Evolutionary conservation across 2,888 invertebrate species (phyloP).

Genomic region (Mechanitis messenoides): DNA sequence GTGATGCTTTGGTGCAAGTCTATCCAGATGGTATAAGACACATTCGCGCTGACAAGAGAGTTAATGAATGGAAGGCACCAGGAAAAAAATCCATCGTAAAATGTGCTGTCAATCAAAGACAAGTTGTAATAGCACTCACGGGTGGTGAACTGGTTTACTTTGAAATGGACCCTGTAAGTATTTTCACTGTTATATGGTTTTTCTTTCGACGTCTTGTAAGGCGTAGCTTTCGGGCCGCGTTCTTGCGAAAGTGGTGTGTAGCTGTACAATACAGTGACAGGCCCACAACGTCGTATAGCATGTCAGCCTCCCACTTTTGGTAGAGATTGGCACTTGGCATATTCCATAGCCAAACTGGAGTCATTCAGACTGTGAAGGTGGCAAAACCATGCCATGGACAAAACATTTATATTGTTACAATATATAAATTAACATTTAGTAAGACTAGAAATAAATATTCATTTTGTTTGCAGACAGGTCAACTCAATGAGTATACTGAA

Average conservation of each 20-base stretch:
- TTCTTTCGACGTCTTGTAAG: constrained; percentile 55
- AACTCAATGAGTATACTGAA: constrained; percentile 98
- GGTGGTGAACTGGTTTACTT: constrained; percentile 99
- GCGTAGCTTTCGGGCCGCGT: constrained; percentile 47
- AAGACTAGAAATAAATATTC: constrained; percentile 12
- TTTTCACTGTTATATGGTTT: neutral
- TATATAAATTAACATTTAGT: constrained; percentile 8
- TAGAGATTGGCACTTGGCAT: constrained; percentile 78
- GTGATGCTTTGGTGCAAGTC: constrained; percentile 98
- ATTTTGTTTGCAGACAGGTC: constrained; percentile 86
- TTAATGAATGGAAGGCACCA: constrained; percentile 99
- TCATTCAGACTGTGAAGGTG: constrained; percentile 80
- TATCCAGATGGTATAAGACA: constrained; percentile 99
- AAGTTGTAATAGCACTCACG: constrained; percentile 97
- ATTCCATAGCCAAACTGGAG: constrained; percentile 86
- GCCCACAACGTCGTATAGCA: constrained; percentile 81
- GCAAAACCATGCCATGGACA: constrained; percentile 82
- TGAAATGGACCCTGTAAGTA: constrained; percentile 98
- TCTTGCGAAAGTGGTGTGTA: constrained; percentile 61
- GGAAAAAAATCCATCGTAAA: constrained; percentile 97
- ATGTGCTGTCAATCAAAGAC: constrained; percentile 98
- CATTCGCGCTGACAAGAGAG: constrained; percentile 97
- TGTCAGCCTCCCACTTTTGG: constrained; percentile 68
- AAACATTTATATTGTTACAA: constrained; percentile 18
- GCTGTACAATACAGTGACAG: constrained; percentile 69